Base-by-base conservation (phyloP, 2,113 vertebrate genomes). In the Anguilla japonica region DNA sequence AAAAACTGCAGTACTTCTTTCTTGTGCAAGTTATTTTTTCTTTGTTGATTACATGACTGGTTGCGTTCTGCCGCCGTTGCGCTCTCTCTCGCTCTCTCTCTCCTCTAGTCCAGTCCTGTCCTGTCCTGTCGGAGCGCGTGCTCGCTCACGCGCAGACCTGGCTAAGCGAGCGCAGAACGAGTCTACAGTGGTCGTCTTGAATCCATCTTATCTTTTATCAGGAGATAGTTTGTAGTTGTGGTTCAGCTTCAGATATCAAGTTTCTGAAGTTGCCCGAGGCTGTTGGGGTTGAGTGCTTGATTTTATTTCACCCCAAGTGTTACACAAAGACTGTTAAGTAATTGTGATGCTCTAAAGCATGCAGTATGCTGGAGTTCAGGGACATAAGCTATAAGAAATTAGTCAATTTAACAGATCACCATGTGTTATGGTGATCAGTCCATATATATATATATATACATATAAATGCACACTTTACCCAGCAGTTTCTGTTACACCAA, bases 151-250 rank as follows among this genome's bases (percentile, higher is more conserved):
- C 87, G 89, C 93, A 96, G 95, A 89, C 95, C 88, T 67, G 39
- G 89, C 94, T 91, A 96, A 93, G 78, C 86, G 95, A 96, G 41
- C 92, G 57, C 91, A 90, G 94, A 95, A 91, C 89, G 16, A 39
- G 39, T 20, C 41, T 67, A 18, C 87, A 67, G 29, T 53, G 13
- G 81, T 43, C 41, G 57, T 85, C 88, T 78, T 5, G 16, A 40
- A 93, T 94, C 91, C 85, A 87, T 90, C 86, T 83, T 63, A 92
- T 94, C 94, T 85, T 90, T 89, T 82, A 89, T 95, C 93, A 29
- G 71, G n/a, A 26, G 8, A 75, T 34, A 29, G 71, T 34, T 34
- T 34, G 34, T 34, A 34, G 29, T 75, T 75, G 26, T 75, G n/a
- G 71, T 34, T 34, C 26, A 26, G 22, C 4, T n/a, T 26, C n/a